Percentiles rank a stretch among this genome's conserved stretches.
Conservation (phyloP, 2,888 invertebrate genomes). For the Kryphioiulus occultus region DNA sequence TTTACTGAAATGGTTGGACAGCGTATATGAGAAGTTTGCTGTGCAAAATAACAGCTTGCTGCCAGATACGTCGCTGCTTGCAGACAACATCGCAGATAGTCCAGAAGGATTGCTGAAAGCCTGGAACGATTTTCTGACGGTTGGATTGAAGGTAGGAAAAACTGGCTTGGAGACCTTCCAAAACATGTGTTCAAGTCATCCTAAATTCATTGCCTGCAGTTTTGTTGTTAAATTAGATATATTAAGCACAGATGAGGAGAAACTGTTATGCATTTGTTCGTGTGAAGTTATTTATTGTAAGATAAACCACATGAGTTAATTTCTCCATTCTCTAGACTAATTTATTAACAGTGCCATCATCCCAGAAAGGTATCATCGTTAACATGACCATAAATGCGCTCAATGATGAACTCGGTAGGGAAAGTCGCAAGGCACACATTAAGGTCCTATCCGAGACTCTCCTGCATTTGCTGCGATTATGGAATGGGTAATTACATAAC, state of each 20-base stretch:
- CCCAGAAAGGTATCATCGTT: neutral
- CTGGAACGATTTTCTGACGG: constrained; percentile 47
- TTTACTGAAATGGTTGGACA: constrained; percentile 10
- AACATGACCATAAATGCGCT: constrained; percentile 2
- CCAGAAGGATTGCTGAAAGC: constrained; percentile 3
- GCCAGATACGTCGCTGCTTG: neutral
- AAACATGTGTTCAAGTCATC: no score
- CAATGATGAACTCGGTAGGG: neutral
- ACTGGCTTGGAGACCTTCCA: no score
- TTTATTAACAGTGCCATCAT: neutral
- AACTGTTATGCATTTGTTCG: no score
- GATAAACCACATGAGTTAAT: neutral
- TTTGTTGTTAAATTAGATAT: no score
- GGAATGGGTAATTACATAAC: neutral
- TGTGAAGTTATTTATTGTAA: no score
- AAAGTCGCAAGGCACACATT: neutral
- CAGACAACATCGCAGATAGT: neutral
- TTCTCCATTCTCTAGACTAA: neutral
- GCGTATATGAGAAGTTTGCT: neutral
- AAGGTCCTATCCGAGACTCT: constrained; percentile 29
- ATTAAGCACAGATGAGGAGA: no score
- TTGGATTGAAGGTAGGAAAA: constrained; percentile 46
- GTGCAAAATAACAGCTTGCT: neutral
- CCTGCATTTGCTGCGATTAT: constrained; percentile 13
- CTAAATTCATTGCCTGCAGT: no score